phyloP scores from a whole-genome alignment of 2,797 vertebrate species.

The Amblyopsis hoosieri region DNA sequence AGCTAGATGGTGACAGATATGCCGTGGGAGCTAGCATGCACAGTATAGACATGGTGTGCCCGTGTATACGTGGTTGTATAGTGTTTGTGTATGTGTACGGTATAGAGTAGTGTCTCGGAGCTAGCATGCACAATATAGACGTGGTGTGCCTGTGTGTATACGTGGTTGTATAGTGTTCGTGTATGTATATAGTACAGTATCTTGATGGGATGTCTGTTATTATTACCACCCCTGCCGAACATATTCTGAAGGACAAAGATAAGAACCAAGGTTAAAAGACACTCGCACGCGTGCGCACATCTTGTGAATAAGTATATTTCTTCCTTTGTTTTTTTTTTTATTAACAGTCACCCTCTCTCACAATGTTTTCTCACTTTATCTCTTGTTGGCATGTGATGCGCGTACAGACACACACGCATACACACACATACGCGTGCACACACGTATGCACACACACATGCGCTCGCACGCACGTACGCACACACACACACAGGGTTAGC shows the following conservation, averaged over 20 bases:
- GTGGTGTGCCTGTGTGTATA: slow-evolving; percentile 13
- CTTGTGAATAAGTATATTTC: slow-evolving; percentile 36
- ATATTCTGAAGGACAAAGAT: slow-evolving; percentile 53
- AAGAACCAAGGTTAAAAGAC: slow-evolving; percentile 17
- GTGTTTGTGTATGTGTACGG: slow-evolving; percentile 4
- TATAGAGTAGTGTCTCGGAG: not conserved
- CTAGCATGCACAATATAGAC: not conserved
- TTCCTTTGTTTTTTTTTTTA: slow-evolving; percentile 27
- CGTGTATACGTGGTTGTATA: slow-evolving; percentile 10
- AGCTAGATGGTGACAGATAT: slow-evolving; percentile 21
- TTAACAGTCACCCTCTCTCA: not conserved
- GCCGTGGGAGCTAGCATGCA: slow-evolving; percentile 11
- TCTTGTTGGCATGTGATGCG: slow-evolving; percentile 22
- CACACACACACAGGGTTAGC: slow-evolving; percentile 36
- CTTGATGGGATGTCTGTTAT: slow-evolving; percentile 26
- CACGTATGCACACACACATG: slow-evolving; percentile 1
- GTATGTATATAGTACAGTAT: slow-evolving; percentile 4
- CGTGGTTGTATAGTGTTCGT: slow-evolving; percentile 7
- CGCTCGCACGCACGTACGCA: slow-evolving; percentile 4
- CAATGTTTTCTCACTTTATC: slow-evolving; percentile 25
- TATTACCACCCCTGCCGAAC: slow-evolving; percentile 22
- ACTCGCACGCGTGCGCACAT: not conserved
- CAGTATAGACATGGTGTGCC: slow-evolving; percentile 2
- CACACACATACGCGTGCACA: not conserved
- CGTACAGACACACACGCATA: slow-evolving; percentile 5